Evolutionary conservation across 2,888 invertebrate species (phyloP), one percentile per base, ranked within the genome.

Genomic region (Tenthredo scrophulariae): DNA sequence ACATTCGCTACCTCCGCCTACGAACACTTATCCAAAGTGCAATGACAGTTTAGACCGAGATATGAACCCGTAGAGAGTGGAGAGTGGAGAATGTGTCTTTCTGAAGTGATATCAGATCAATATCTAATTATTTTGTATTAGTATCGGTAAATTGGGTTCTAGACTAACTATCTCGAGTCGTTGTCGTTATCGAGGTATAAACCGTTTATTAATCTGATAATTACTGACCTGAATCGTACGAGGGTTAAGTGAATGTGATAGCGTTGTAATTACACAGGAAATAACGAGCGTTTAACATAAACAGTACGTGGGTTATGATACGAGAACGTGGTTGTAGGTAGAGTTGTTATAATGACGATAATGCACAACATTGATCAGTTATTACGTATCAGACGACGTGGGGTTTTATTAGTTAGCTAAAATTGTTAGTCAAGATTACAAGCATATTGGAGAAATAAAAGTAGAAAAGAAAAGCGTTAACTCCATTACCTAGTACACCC

Each of bases 231-330:
- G 86, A 86, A 87, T 87, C 86, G 85, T 50, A 29, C 85, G 10
- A 58, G 84, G 87, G 86, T 87, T 86, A 87, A 87, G 86, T 85
- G 87, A 87, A 86, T 86, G 86, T 84, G 87, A 87, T 87, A 87
- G 77, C 77, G 85, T 22, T 43, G 82, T 86, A 87, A 87, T 87
- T 86, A 86, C 65, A 84, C 40, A 85, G 84, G 77, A 62, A 80
- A 62, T 58, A 85, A 84, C 54, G 46, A 70, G n/a, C 83, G 37
- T 83, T 83, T 43, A 70, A 70, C 65, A 9, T 5, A 50, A 46
- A 46, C 46, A 15, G 46, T 46, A 10, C 33, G 13, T 43, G 18
- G 18, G 18, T 13, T 75, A 54, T 13, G 22, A 43, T 74, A 3
- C 26, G 40, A 43, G 5, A 22, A 62, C 26, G 26, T 26, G 9